Evolutionary conservation across 1,140 invertebrate genomes (phyloP).

Genomic region (Heliconius congener): DNA sequence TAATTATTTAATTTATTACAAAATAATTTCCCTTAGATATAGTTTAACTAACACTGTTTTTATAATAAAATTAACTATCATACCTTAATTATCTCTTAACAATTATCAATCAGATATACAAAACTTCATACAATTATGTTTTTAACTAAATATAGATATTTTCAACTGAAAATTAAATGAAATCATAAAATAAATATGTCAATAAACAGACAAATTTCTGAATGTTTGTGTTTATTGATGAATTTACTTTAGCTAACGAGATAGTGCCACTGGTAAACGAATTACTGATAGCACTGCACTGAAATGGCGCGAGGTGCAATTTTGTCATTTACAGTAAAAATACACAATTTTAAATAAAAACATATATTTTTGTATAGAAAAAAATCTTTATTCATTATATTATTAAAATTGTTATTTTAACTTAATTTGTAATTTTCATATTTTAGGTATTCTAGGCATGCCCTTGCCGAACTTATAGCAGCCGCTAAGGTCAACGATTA

Average conservation of each 20-base stretch:
- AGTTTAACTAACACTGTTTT: too few relatives aligned
- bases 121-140: neutral
- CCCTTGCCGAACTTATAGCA: conserved; percentile 22
- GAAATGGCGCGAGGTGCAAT: neutral
- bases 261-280: conserved; percentile 23
- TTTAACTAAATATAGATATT: neutral
- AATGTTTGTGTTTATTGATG: conserved; percentile 26
- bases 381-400: neutral
- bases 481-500: conserved; percentile 31
- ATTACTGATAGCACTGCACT: conserved; percentile 34
- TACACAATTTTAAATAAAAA: neutral
- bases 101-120: neutral
- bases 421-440: conserved; percentile 23
- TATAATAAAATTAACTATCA: too few relatives aligned
- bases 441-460: conserved; percentile 3
- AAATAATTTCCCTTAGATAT: too few relatives aligned
- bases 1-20: too few relatives aligned
- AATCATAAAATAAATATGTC: conserved; percentile 2
- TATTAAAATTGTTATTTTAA: neutral
- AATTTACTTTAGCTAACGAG: conserved; percentile 41
- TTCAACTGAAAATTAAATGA: neutral
- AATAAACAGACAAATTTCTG: conserved; percentile 1
- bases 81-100: neutral
- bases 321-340: neutral
- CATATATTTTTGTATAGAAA: neutral